Evolutionary conservation across 2,113 vertebrate genomes (phyloP).

Genomic region (Aepyceros melampus): DNA sequence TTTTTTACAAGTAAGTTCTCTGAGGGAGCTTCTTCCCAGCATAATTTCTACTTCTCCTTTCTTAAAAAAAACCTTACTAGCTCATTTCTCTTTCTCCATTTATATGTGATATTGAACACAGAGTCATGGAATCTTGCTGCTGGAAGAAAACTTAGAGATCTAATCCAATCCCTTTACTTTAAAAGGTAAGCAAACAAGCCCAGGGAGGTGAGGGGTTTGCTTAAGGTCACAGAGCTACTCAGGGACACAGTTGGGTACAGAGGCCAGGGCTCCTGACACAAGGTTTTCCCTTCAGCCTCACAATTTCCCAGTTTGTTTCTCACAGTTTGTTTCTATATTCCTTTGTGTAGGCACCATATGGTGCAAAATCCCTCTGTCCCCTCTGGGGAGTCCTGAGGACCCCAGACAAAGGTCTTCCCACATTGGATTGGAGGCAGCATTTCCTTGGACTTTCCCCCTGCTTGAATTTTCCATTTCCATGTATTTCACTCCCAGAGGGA

Average conservation of each 20-base stretch:
- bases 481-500: neutral
- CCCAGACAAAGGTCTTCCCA: neutral
- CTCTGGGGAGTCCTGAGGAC: neutral
- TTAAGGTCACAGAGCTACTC: neutral
- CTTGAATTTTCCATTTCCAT: neutral
- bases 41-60: neutral
- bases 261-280: neutral
- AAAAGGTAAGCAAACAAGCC: neutral
- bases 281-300: accelerated
- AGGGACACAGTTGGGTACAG: neutral
- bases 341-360: neutral
- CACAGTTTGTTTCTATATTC: accelerated
- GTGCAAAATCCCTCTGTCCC: neutral
- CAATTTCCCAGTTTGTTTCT: neutral
- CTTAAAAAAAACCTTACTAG: neutral
- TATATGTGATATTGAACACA: neutral
- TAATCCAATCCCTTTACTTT: neutral
- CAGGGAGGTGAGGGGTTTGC: too few relatives aligned
- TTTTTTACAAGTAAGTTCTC: neutral
- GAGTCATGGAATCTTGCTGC: neutral
- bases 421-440: neutral
- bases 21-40: neutral
- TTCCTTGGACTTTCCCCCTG: neutral
- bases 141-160: neutral
- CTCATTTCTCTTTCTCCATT: neutral